phyloP scores from a whole-genome alignment of 2,113 vertebrate species.

The Ameiurus melas region DNA sequence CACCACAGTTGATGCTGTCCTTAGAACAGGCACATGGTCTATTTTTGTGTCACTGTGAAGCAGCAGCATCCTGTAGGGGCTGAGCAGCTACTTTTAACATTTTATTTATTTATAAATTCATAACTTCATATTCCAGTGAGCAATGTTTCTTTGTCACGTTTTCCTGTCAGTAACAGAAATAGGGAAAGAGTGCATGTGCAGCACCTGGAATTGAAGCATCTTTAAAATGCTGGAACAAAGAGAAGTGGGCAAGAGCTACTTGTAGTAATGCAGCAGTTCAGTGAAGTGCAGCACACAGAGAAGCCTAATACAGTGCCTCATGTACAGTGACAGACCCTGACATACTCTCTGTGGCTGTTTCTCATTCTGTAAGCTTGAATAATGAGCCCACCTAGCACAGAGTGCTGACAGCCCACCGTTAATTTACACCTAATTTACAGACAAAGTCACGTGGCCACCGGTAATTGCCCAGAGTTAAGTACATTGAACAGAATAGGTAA shows the following conservation, averaged over 20 bases:
- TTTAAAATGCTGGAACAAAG: neutral
- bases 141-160: neutral
- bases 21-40: neutral
- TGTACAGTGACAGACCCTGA: neutral
- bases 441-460: neutral
- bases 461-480: neutral
- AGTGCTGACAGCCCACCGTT: neutral
- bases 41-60: no score
- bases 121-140: neutral
- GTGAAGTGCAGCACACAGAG: neutral
- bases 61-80: no score
- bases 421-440: neutral
- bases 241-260: neutral
- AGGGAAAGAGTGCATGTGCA: neutral
- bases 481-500: neutral
- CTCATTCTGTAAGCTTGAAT: neutral
- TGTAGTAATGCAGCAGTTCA: neutral
- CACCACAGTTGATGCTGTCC: neutral
- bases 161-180: neutral
- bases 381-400: neutral
- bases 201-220: neutral
- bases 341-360: neutral
- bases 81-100: no score
- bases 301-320: neutral
- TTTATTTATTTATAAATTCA: no score